Percentiles rank a stretch among this genome's conserved stretches.
Conservation (phyloP, 2,888 invertebrate species). For the Drosophila anomalata region DNA sequence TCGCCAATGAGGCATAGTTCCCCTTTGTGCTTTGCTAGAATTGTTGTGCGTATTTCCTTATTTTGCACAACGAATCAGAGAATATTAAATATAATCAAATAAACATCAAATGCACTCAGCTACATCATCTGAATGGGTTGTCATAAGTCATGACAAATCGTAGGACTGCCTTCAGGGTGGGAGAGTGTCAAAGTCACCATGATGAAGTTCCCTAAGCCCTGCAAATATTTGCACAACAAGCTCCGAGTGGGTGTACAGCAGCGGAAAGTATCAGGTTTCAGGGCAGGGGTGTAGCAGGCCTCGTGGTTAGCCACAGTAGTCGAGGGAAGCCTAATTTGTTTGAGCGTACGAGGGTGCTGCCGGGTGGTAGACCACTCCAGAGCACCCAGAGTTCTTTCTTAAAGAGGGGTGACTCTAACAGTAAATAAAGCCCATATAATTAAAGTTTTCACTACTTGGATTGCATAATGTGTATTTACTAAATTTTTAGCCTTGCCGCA, state of each 20-base stretch:
- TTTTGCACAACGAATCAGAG: constrained; percentile 22
- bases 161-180: constrained; percentile 18
- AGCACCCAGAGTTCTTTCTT: not conserved
- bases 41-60: not conserved
- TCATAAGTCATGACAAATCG: constrained; percentile 61
- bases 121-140: constrained; percentile 57
- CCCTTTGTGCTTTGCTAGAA: not conserved
- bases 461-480: not conserved
- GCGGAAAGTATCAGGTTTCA: constrained; percentile 64
- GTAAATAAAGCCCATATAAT: not conserved
- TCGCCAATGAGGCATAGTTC: constrained; percentile 28
- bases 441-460: not conserved
- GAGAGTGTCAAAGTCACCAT: constrained; percentile 57
- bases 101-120: constrained; percentile 47
- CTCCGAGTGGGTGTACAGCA: constrained; percentile 25
- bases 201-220: constrained; percentile 66
- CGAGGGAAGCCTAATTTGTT: constrained; percentile 69
- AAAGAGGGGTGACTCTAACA: not conserved
- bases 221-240: constrained; percentile 70
- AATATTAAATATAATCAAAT: constrained; percentile 48
- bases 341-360: constrained; percentile 43
- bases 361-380: not conserved
- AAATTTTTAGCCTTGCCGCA: not conserved
- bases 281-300: constrained; percentile 48
- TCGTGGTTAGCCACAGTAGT: constrained; percentile 61